Evolutionary conservation across 2,113 vertebrate genomes (phyloP).

Genomic region (Coptodon bakossiorum): DNA sequence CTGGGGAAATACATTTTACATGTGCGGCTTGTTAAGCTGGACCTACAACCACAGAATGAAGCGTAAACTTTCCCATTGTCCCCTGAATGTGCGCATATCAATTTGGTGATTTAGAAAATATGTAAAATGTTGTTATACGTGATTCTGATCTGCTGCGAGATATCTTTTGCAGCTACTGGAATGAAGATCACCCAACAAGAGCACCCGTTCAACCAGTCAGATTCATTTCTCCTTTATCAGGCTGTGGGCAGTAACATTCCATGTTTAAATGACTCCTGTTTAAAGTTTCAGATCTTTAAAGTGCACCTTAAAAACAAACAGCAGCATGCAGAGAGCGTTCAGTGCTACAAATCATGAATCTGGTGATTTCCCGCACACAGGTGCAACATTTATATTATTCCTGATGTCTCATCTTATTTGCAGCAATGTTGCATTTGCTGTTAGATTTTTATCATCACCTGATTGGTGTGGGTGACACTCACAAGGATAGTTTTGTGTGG

Average conservation of each 20-base stretch:
- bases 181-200: not conserved
- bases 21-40: not conserved
- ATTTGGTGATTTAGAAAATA: not conserved
- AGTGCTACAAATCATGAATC: not conserved
- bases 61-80: not conserved
- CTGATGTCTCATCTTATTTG: not conserved
- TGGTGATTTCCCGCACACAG: too few relatives aligned
- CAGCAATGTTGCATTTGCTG: not conserved
- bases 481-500: not conserved
- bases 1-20: not conserved
- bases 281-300: fast-evolving
- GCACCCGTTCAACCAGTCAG: not conserved
- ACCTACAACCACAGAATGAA: not conserved
- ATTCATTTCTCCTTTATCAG: not conserved
- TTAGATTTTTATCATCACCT: not conserved
- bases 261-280: not conserved
- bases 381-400: too few relatives aligned
- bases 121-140: not conserved
- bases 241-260: not conserved
- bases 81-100: not conserved
- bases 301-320: not conserved
- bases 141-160: not conserved
- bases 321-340: not conserved
- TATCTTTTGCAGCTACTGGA: not conserved
- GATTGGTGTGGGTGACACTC: not conserved